Evolutionary conservation across 2,113 vertebrate genomes (phyloP), one percentile per base, ranked within the genome.

Genomic region (Corvus cornix): DNA sequence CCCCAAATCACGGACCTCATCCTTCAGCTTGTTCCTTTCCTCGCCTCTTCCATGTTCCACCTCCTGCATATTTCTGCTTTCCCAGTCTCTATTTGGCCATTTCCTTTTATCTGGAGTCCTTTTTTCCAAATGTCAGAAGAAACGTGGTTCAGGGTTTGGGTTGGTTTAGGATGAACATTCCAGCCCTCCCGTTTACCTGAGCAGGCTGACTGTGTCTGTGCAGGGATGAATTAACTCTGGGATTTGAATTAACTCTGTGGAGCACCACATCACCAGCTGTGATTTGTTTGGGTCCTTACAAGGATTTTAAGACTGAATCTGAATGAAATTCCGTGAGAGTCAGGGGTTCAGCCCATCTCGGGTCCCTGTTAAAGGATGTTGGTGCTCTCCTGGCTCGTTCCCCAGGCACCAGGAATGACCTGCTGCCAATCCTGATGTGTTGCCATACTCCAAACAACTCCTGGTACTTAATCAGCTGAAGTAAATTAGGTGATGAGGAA

Each of bases 401-500:
- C 39, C 7, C 48, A 9, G 87, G 94, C 90, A 91, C 77, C 88
- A 28, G 19, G 3, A 55, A 89, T 0, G n/a, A 52, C 33, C 58
- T 82, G 89, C 76, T 75, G 85, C 67, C 15, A 15, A 49, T 37
- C 2, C 31, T 56, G 10, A 22, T 2, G 73, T 41, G 83, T n/a
- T 73, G 8, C 95, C 49, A 2, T 10, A 5, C 88, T 56, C 67
- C 63, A 58, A 76, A 55, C 81, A 51, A 17, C 75, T 64, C 91
- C 6, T 85, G 22, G 59, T 73, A 80, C 81, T 77, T 68, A 58
- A 95, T 95, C 93, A 94, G 95, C 60, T 48, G 48, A 35, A 84
- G 73, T 66, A 58, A 94, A 96, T 96, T 33, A 94, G 91, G 93
- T 95, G 96, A 77, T 2, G 30, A 37, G 81, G 91, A 93, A 90